A percentile compares a stretch with the other conserved stretches of the same genome.
phyloP scores from a whole-genome alignment of 1,140 invertebrate genomes.

The Achroia grisella region DNA sequence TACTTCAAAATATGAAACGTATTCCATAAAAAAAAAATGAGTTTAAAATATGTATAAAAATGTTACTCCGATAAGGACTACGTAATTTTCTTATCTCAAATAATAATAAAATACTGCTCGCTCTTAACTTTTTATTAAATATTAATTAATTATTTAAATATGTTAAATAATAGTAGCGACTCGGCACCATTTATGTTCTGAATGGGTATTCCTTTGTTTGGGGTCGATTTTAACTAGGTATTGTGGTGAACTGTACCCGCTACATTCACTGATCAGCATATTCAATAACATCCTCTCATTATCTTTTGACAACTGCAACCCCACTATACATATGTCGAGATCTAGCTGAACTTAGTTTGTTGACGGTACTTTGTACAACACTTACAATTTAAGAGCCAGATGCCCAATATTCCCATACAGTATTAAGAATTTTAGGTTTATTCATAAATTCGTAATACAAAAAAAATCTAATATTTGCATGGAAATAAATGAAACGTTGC shows the following conservation, averaged over 20 bases:
- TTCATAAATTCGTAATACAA: no score
- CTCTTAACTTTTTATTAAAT: no score
- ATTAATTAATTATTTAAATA: no score
- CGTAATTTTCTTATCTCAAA: no score
- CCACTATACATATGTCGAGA: constrained; percentile 42
- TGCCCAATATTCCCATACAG: constrained; percentile 10
- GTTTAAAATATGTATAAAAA: no score
- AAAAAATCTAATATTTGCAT: no score
- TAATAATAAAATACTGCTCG: no score
- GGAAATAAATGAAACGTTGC: no score
- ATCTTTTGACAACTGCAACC: constrained; percentile 49
- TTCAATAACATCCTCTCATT: constrained; percentile 60
- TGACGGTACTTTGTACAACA: constrained; percentile 3
- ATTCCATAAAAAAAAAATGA: no score
- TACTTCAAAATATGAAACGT: no score
- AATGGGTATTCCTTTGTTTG: constrained; percentile 6
- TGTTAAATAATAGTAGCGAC: constrained; percentile 9
- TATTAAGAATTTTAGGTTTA: neutral
- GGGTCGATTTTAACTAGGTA: constrained; percentile 51
- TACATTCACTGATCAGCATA: constrained; percentile 46
- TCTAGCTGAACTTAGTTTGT: constrained; percentile 17
- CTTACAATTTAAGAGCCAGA: constrained; percentile 9
- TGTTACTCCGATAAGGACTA: no score
- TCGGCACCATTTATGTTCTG: constrained; percentile 6
- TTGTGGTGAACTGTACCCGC: constrained; percentile 18